Base-by-base conservation (phyloP, 1,140 invertebrate species). In the Bombus vancouverensis region DNA sequence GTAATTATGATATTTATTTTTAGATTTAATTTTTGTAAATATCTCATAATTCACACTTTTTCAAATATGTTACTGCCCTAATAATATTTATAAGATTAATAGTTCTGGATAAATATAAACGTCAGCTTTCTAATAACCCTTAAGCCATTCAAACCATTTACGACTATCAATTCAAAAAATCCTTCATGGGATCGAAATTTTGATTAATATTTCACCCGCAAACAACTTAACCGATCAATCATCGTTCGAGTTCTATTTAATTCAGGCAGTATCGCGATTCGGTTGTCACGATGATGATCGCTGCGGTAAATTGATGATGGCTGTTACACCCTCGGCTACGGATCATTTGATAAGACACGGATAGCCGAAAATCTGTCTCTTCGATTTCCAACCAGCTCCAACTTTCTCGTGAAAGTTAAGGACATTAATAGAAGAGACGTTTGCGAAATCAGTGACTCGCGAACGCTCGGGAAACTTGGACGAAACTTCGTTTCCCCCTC, bases 191-290 rank as follows among this genome's bases (percentile, higher is more conserved):
- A 39, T 28, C 15, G 28, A 28, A 65, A 77, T 70, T 83, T 77
- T 66, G 65, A 70, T 77, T 57, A 57, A 66, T 77, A 70, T 28
- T 70, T 84, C 28, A 34, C 34, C 22, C n/a, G 37, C 10, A 28
- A 72, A 62, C 47, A 34, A 78, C 12, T 83, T 70, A n/a, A 83
- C 6, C 66, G 47, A 78, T 79, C 75, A 53, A 84, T 84, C 66
- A 79, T 44, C 53, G 76, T 47, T 44, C 66, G 37, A 15, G 37
- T 37, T 59, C 47, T 28, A 47, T 77, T 79, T 71, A 59, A 79
- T 79, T 76, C 28, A 10, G 15, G 2, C 34, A 34, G 9, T 73
- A 42, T 44, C 34, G 74, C 44, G n/a, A 39, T 77, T 62, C 75
- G 28, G 62, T 62, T 77, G 75, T 78, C 75, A 65, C 37, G 28